Evolutionary conservation across 2,888 invertebrate species (phyloP), one percentile per base, ranked within the genome.

Genomic region (Cephonodes hylas): DNA sequence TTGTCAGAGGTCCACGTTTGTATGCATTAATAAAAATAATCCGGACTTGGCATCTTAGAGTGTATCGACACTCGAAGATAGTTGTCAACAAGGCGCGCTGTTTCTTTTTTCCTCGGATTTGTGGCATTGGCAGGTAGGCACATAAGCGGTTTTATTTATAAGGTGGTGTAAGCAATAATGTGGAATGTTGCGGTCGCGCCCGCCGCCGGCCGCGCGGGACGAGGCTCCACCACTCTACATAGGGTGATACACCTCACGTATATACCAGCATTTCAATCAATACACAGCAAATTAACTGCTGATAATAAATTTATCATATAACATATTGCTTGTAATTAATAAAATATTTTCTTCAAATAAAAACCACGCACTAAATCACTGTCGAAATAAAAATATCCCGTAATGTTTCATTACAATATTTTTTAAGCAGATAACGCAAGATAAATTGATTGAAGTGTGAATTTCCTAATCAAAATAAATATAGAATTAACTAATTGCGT

Each of bases 91-190:
- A 72, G 78, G 77, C 77, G 75, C 79, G 78, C 73, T 71, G 77
- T 68, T 77, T 76, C 76, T 80, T 81, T 83, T 73, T 77, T 74
- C n/a, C 71, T 67, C 72, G 80, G 80, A 82, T 79, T 78, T 73
- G 81, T 82, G 79, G 79, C 79, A 73, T 79, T 73, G 76, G 75
- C 88, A 88, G 88, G 88, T 88, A 88, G 77, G 78, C 80, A 83
- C 79, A 85, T 88, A 85, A 83, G 82, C 77, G 81, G 78, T 84
- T 85, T 85, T 90, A 90, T 89, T 89, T 89, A 89, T 86, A 87
- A 86, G 83, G 82, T 80, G 81, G 80, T 84, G 84, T 82, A 83
- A 75, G 85, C 79, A 78, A 81, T 87, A 87, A 87, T 85, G 81
- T 84, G 89, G 91, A 91, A 91, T 91, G 89, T 77, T 81, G 84